phyloP scores from a whole-genome alignment of 1,140 invertebrate species.

The Delia radicum region DNA sequence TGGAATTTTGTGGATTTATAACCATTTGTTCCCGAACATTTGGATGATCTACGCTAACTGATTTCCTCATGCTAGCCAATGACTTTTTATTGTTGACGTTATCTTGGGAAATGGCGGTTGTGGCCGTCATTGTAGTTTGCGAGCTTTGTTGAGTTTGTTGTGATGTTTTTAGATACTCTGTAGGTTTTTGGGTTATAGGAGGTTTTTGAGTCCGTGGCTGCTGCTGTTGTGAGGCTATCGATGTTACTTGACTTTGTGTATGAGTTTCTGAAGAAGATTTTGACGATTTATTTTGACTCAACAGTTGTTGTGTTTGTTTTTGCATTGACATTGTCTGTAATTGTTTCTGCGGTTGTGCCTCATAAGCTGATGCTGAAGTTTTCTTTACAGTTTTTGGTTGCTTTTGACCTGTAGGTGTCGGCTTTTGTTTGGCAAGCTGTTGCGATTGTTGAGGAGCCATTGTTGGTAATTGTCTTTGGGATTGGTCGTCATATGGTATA shows the following conservation, averaged over 20 bases:
- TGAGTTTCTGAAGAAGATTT: too few relatives aligned
- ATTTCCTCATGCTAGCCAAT: neutral
- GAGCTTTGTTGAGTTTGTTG: neutral
- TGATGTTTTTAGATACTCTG: neutral
- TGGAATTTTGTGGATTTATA: conserved; percentile 7
- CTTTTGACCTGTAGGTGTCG: neutral
- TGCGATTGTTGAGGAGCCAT: neutral
- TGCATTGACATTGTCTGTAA: too few relatives aligned
- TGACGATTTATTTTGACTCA: too few relatives aligned
- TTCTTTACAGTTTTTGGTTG: neutral
- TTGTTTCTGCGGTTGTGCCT: conserved; percentile 2
- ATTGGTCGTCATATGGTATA: neutral
- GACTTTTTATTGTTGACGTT: neutral
- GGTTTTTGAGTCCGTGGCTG: neutral
- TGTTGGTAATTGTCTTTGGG: neutral
- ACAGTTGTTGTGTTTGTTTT: neutral
- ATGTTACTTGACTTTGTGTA: too few relatives aligned
- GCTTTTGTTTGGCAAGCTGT: neutral
- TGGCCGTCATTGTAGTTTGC: neutral
- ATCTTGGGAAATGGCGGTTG: neutral
- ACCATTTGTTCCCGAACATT: neutral
- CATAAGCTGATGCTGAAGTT: neutral
- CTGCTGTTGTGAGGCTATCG: too few relatives aligned
- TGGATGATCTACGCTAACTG: neutral
- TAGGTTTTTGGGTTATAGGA: neutral